Percentiles rank a stretch among this genome's conserved stretches.
These are phyloP conservation scores for Eupleurogrammus muticus DNA, from an alignment of 2,797 vertebrate species.

Conservation along the genomic window DNA sequence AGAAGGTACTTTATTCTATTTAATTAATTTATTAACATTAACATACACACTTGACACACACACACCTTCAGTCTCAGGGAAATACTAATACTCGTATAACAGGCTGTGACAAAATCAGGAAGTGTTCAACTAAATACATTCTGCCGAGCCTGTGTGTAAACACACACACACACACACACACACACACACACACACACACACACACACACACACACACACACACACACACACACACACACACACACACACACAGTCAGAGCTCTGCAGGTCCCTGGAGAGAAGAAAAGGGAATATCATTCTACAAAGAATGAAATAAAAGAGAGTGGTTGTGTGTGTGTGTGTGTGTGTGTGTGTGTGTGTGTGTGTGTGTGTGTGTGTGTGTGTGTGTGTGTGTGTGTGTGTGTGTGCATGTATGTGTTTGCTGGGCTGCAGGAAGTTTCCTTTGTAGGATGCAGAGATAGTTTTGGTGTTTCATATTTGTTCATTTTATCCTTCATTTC, in stretches of 20 bases:
- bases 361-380: constrained; percentile 10
- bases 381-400: constrained; percentile 8
- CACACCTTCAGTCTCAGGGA: constrained; percentile 32
- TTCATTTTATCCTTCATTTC: constrained; percentile 11
- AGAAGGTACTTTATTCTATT: background rate
- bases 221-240: constrained; percentile 6
- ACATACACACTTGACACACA: constrained; percentile 17
- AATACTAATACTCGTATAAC: constrained; percentile 43
- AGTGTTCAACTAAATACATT: constrained; percentile 25
- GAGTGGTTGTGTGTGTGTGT: constrained; percentile 56
- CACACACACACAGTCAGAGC: constrained; percentile 16
- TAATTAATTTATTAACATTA: background rate
- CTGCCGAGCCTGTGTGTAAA: background rate
- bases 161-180: constrained; percentile 3
- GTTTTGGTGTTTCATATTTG: constrained; percentile 55
- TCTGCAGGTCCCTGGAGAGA: constrained; percentile 52
- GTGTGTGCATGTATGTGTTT: constrained; percentile 17
- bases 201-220: constrained; percentile 19
- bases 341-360: background rate
- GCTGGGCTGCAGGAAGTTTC: constrained; percentile 53
- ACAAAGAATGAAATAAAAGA: constrained; percentile 58
- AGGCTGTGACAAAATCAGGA: constrained; percentile 52
- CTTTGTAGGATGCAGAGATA: constrained; percentile 48
- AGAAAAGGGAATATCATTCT: constrained; percentile 50
- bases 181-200: constrained; percentile 23